Base-by-base conservation (phyloP, 1,140 invertebrate species). In the Helicoverpa armigera region DNA sequence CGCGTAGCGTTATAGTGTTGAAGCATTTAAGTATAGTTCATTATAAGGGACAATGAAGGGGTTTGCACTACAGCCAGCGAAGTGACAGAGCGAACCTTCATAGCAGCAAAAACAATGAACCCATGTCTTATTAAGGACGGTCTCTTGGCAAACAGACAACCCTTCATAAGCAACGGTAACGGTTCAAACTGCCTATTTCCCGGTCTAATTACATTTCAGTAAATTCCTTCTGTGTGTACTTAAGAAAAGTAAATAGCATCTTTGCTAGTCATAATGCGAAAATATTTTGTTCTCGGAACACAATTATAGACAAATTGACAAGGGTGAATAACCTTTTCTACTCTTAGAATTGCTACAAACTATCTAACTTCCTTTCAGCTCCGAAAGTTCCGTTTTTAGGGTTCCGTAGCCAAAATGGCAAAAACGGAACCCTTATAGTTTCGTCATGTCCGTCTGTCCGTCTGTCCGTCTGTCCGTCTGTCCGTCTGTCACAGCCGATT, bases 81-180 rank as follows among this genome's bases (percentile, higher is more conserved):
- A 31, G 69, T 72, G 69, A 72, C 43, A 23, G 51, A 23, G 16
- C 11, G 16, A 70, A 23, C 18, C 16, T 69, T 50, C 35, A 7
- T 43, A 43, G 35, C 4, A 53, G 50, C 48, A 72, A 31, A 70
- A 43, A 72, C 69, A 72, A 72, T 72, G 50, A 53, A 51, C 69
- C 69, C 69, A 72, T 72, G 69, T 72, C 69, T 51, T 54, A 51
- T 72, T 13, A n/a, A 29, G 12, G 29, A 72, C 50, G 50, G 16
- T 51, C 50, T 54, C 50, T 70, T 29, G 50, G 31, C 61, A n/a
- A 65, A 70, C n/a, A 70, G 29, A 14, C 48, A 16, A 53, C 67
- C 67, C 67, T 51, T 53, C 31, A 10, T 18, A 11, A 67, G 43
- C 63, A 70, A 29, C 12, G 58, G 58, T 18, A 54, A 53, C 23